Conservation (phyloP, 2,888 invertebrate species). For the Ornithoptera priamus region DNA sequence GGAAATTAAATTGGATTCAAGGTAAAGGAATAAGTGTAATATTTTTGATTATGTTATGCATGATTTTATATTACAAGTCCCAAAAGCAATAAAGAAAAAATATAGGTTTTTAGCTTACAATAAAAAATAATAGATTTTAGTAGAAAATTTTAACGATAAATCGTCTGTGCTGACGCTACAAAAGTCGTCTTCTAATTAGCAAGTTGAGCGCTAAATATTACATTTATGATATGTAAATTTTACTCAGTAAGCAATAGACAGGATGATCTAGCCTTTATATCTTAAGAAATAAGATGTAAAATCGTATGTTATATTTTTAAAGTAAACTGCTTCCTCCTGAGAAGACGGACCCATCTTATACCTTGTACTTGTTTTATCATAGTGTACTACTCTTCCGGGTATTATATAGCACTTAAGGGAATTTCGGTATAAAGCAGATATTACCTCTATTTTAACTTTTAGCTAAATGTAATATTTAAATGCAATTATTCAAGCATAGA, state of each 20-base stretch:
- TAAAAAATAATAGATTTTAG: too few species aligned
- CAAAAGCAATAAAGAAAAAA: too few species aligned
- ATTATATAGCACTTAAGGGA: slow-evolving; percentile 25
- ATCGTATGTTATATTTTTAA: slow-evolving; percentile 34
- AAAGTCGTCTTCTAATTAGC: slow-evolving; percentile 74
- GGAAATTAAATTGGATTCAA: too few species aligned
- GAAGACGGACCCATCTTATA: slow-evolving; percentile 52
- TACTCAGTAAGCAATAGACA: slow-evolving; percentile 47
- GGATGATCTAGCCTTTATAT: slow-evolving; percentile 54
- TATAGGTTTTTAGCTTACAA: too few species aligned
- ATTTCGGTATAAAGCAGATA: slow-evolving; percentile 25
- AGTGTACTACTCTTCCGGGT: slow-evolving; percentile 26
- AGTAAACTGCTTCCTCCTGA: slow-evolving; percentile 51
- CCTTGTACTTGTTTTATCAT: slow-evolving; percentile 52
- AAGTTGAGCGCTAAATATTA: slow-evolving; percentile 78
- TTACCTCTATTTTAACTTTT: slow-evolving; percentile 15
- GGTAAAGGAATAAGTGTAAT: too few species aligned
- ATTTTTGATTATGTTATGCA: too few species aligned
- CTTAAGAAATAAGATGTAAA: slow-evolving; percentile 42
- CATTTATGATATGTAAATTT: slow-evolving; percentile 79
- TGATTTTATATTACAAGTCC: too few species aligned
- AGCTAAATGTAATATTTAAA: not conserved
- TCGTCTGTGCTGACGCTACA: slow-evolving; percentile 50
- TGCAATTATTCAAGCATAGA: not conserved
- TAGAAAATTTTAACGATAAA: not conserved